Evolutionary conservation across 2,888 invertebrate genomes (phyloP), one percentile per base, ranked within the genome.

Genomic region (Lomographa bimaculata): DNA sequence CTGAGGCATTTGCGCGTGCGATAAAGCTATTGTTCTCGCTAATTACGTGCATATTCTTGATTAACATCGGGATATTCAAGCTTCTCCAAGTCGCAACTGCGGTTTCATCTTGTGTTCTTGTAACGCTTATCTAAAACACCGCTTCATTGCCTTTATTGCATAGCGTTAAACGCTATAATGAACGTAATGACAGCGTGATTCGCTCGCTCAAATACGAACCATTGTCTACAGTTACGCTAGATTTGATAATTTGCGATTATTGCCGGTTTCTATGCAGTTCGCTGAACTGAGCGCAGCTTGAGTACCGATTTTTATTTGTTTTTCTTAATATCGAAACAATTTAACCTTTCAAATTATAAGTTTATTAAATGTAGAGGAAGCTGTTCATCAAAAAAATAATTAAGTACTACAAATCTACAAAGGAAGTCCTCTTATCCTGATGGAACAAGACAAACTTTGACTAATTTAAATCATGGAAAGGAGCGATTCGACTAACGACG

Each of bases 131-230:
- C 76, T 71, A 35, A n/a, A n/a, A 54, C 41, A 57, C 69, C 75
- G 75, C 72, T 79, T 71, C 74, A 77, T 72, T 73, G 79, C 59
- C 42, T 74, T 65, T 65, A 70, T 78, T 70, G 67, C 73, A 71
- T 70, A 61, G 59, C 65, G 61, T 57, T 71, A 66, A 73, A 68
- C 64, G 71, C 64, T 59, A 64, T 71, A 80, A 80, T 72, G 69
- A 67, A 51, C 45, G 57, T 57, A 65, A 64, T 60, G 65, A 66
- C 61, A 58, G 57, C 58, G 48, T 24, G 32, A 40, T 51, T 50
- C 41, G 51, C 47, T 57, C 52, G 55, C 60, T 66, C 56, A 55
- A 62, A 60, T 39, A 57, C 55, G 43, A 50, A 32, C 60, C 58
- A 70, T 77, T 78, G 78, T 75, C 64, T 71, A 60, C 55, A 50